Evolutionary conservation across 2,113 vertebrate species (phyloP).

Genomic region (Saguinus imperator): DNA sequence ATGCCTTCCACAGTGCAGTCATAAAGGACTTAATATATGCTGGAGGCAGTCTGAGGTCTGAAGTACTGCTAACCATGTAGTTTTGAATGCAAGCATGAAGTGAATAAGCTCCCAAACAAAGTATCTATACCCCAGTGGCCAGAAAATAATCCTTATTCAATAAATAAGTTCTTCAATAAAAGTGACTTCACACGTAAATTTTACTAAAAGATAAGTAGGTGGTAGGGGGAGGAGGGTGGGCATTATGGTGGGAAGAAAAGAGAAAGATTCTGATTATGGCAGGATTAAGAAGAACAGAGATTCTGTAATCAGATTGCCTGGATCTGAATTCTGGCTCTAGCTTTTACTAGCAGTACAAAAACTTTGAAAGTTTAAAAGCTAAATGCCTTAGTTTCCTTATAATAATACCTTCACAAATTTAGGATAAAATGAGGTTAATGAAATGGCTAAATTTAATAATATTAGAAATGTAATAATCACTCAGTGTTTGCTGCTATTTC

Average conservation of each 20-base stretch:
- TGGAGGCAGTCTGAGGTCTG: background rate
- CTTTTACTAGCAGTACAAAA: background rate
- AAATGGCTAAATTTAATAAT: background rate
- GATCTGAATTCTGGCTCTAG: background rate
- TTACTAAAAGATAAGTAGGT: background rate
- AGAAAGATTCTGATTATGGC: background rate
- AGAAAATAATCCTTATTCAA: slow-evolving; percentile 22
- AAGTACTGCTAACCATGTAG: background rate
- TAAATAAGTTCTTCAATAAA: slow-evolving; percentile 44
- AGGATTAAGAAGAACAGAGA: background rate
- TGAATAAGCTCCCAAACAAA: background rate
- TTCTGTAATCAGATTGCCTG: background rate
- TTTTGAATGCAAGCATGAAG: slow-evolving; percentile 24
- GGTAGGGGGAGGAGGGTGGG: too few species aligned
- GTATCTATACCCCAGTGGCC: background rate
- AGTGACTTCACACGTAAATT: background rate
- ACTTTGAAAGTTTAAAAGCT: background rate
- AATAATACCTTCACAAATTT: background rate
- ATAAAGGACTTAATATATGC: background rate
- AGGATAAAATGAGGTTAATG: background rate
- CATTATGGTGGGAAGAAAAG: background rate
- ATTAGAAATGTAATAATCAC: background rate
- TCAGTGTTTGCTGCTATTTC: background rate
- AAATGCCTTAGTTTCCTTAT: background rate
- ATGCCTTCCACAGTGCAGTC: background rate